Evolutionary conservation across 2,888 invertebrate species (phyloP).

Genomic region (Ochlodes sylvanus): DNA sequence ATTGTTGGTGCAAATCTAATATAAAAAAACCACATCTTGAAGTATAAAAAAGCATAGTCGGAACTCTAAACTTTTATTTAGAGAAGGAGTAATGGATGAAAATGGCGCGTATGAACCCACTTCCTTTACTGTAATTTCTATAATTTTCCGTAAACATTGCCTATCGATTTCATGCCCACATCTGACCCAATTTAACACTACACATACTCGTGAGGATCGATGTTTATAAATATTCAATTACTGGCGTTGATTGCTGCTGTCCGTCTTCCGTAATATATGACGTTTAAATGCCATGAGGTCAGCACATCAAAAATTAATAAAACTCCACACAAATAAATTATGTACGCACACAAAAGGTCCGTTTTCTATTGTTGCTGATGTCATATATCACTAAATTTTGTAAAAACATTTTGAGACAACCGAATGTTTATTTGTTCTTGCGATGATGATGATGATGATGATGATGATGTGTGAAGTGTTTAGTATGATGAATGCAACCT

Average conservation of each 20-base stretch:
- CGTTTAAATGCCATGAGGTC: not conserved
- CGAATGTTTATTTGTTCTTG: not conserved
- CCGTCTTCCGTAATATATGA: constrained; percentile 19
- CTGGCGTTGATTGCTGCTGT: constrained; percentile 15
- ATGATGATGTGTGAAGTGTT: too few species aligned
- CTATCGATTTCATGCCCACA: not conserved
- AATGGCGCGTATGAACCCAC: too few species aligned
- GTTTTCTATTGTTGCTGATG: not conserved
- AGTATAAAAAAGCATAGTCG: too few species aligned
- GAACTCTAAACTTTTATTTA: too few species aligned
- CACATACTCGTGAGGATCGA: constrained; percentile 3
- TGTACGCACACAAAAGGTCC: not conserved
- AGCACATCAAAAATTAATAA: constrained; percentile 8
- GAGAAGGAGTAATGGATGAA: too few species aligned
- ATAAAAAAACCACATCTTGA: too few species aligned
- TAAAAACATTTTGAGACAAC: not conserved
- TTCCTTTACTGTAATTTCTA: too few species aligned
- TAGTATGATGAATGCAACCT: too few species aligned
- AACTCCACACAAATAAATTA: not conserved
- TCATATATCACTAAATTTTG: not conserved
- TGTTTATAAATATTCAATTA: constrained; percentile 21
- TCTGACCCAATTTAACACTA: constrained; percentile 3
- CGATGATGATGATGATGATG: too few species aligned
- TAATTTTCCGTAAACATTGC: too few species aligned
- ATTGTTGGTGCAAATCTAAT: too few species aligned